Evolutionary conservation across 2,888 invertebrate genomes (phyloP), one percentile per base, ranked within the genome.

Genomic region (Sesia apiformis): DNA sequence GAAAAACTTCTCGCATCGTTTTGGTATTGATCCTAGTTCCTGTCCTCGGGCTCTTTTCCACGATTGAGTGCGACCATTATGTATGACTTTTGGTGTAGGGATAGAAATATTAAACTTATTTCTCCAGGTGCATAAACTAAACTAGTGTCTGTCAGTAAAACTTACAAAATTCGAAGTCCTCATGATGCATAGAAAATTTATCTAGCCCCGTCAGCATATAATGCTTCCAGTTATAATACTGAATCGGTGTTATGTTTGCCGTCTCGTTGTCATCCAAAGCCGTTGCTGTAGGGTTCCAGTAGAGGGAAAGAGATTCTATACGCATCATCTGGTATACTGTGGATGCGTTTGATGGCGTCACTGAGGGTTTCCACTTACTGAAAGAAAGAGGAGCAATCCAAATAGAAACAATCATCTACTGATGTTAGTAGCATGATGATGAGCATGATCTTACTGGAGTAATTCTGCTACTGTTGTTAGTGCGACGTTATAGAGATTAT

Each of bases 121-220:
- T n/a, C n/a, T n/a, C n/a, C 23, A 23, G 2, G 23, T 23, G 23
- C 23, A 23, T 23, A 23, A 23, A 23, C 23, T 23, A 23, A 23
- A 23, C 23, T 23, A 2, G 23, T 23, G 23, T 7, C 41, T 3
- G 1, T 5, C 7, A 7, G 41, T 41, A 41, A 41, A 49, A 91
- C 93, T 92, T 81, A 96, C 96, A 84, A 78, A 96, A 96, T 67
- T 95, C 93, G 76, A 96, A 95, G 58, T 94, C 93, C 73, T 95
- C 93, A 59, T 93, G 92, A 70, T 94, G 93, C 85, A 95, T 93
- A 23, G 93, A 93, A 74, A 95, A 95, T 63, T 94, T 94, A 66
- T 94, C 92, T 5, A 96, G 81, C 0, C 95, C 94, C 53, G 91
- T 92, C 23, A 93, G 90, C 94, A 96, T 94, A 53, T 93, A 91